Evolutionary conservation across 1,140 invertebrate species (phyloP).

Genomic region (Drosophila ambigua): DNA sequence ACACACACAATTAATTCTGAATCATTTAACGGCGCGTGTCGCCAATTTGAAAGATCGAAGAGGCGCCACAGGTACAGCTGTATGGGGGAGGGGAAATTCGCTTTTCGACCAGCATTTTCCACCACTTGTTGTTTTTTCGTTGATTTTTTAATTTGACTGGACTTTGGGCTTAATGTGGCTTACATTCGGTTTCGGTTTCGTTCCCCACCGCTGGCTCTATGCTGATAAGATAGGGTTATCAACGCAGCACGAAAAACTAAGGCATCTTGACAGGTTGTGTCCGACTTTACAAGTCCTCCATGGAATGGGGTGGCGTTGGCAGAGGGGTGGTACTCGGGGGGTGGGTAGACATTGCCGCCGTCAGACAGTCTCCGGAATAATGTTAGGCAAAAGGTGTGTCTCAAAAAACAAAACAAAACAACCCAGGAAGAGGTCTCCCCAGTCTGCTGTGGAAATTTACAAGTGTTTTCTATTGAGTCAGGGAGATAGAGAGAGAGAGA

Average conservation of each 20-base stretch:
- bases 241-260: constrained; percentile 13
- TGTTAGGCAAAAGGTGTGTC: constrained; percentile 21
- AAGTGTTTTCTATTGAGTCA: constrained; percentile 35
- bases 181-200: constrained; percentile 28
- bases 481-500: neutral
- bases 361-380: constrained; percentile 31
- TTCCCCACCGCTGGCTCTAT: neutral
- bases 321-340: neutral
- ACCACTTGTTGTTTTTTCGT: too few relatives aligned
- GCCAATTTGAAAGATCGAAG: neutral
- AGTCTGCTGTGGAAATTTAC: constrained; percentile 43
- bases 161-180: constrained; percentile 20
- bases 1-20: constrained; percentile 33
- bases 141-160: constrained; percentile 8
- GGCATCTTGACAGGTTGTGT: constrained; percentile 43
- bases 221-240: constrained; percentile 49
- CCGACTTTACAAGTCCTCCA: constrained; percentile 20
- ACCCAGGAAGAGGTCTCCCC: constrained; percentile 15
- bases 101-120: neutral
- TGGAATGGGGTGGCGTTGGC: constrained; percentile 1
- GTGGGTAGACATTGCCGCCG: neutral
- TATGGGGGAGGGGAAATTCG: constrained; percentile 31
- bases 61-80: neutral
- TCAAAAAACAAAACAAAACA: neutral
- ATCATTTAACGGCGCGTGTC: constrained; percentile 40